Evolutionary conservation across 2,113 vertebrate species (phyloP).

Genomic region (Promerops cafer): DNA sequence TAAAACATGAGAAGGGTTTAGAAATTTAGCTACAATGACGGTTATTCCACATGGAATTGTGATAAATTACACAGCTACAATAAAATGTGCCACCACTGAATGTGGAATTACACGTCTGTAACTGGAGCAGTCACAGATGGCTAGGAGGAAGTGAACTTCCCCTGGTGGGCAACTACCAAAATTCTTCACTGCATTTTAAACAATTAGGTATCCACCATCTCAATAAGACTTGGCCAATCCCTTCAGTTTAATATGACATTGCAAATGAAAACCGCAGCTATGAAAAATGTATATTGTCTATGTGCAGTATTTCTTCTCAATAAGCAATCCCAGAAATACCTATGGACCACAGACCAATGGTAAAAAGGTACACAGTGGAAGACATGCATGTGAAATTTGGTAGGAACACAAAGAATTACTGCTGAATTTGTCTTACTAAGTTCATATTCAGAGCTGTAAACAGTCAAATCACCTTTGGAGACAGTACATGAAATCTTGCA

Average conservation of each 20-base stretch:
- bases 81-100: not conserved
- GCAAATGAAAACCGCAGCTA: not conserved
- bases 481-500: not conserved
- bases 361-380: not conserved
- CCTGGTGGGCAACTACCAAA: not conserved
- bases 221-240: not conserved
- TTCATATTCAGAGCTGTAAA: not conserved
- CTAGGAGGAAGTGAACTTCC: not conserved
- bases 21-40: not conserved
- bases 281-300: not conserved
- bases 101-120: not conserved
- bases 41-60: not conserved
- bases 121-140: not conserved
- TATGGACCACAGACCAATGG: rapidly evolving
- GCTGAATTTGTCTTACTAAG: not conserved
- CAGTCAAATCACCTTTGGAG: not conserved
- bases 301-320: not conserved
- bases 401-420: not conserved
- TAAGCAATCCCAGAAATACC: not conserved
- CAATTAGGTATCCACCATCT: not conserved
- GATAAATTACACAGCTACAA: not conserved
- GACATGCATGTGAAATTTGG: not conserved
- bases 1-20: not conserved
- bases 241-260: not conserved
- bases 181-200: not conserved